These are phyloP conservation scores for Archips crataeganus DNA, from an alignment of 2,888 invertebrate genomes.

Conservation along the genomic window DNA sequence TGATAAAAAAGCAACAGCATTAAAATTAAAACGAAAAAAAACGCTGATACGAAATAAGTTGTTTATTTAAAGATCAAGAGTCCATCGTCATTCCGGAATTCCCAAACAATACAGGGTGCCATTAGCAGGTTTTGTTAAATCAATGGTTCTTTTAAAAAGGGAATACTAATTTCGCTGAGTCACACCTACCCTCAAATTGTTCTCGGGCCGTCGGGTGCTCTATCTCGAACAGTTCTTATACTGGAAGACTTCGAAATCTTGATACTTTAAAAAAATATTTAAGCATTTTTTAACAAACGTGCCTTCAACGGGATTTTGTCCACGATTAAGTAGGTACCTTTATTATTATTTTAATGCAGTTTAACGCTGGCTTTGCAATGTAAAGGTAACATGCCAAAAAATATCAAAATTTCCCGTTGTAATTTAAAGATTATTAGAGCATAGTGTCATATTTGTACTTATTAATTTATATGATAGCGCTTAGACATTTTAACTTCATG, in stretches of 20 bases:
- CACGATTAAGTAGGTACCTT: too few relatives aligned
- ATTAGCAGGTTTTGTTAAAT: slow-evolving; percentile 77
- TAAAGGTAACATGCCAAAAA: too few relatives aligned
- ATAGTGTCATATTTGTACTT: too few relatives aligned
- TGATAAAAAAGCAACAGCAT: neutral
- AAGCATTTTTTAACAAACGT: too few relatives aligned
- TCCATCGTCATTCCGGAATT: slow-evolving; percentile 67
- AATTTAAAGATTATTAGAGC: too few relatives aligned
- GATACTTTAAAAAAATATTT: slow-evolving; percentile 52
- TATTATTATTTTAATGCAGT: too few relatives aligned
- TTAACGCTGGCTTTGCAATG: too few relatives aligned
- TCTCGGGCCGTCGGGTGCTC: slow-evolving; percentile 62
- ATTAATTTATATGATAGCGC: too few relatives aligned
- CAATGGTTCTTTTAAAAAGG: slow-evolving; percentile 75
- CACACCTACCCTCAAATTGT: slow-evolving; percentile 73
- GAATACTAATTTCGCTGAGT: slow-evolving; percentile 76
- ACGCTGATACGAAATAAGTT: slow-evolving; percentile 9
- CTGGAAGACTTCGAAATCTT: slow-evolving; percentile 51
- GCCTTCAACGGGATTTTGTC: too few relatives aligned
- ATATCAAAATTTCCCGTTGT: too few relatives aligned
- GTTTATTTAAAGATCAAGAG: slow-evolving; percentile 54
- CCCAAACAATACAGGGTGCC: slow-evolving; percentile 71
- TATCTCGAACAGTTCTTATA: slow-evolving; percentile 59
- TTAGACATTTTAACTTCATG: too few relatives aligned
- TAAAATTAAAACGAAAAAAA: neutral